Percentiles rank a stretch among this genome's conserved stretches.
These are phyloP conservation scores for Catostomus latipinnis DNA, from an alignment of 2,797 vertebrate species.

Conservation along the genomic window DNA sequence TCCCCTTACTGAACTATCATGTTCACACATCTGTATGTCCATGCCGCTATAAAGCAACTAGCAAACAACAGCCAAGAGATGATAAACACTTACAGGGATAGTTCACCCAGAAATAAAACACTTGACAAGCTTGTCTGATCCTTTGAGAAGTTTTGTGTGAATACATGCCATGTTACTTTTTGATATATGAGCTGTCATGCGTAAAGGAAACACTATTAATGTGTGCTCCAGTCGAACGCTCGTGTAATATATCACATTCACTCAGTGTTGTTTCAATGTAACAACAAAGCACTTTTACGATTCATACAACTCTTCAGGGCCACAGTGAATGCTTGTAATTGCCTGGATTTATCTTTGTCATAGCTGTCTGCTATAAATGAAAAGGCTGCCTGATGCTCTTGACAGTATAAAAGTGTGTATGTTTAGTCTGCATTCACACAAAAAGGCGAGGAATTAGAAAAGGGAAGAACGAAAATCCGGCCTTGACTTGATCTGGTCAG, in stretches of 20 bases:
- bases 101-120: not conserved
- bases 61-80: not conserved
- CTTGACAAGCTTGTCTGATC: conserved; percentile 4
- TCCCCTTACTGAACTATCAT: not conserved
- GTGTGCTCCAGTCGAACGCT: conserved; percentile 28
- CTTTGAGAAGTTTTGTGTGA: conserved; percentile 9
- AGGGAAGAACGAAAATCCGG: not conserved
- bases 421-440: conserved; percentile 4
- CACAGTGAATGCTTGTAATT: conserved; percentile 19
- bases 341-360: conserved; percentile 26
- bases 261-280: not conserved
- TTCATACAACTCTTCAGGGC: conserved; percentile 16
- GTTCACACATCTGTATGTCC: not conserved
- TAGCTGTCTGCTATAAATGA: conserved; percentile 3
- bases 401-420: not conserved
- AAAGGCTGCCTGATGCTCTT: not conserved
- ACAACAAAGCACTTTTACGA: conserved; percentile 28
- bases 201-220: conserved; percentile 30
- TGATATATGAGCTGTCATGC: conserved; percentile 27
- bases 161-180: conserved; percentile 16
- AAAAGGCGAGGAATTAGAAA: not conserved
- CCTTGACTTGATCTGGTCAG: conserved; percentile 10
- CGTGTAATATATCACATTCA: conserved; percentile 20
- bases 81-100: not conserved
- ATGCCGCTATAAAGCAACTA: conserved; percentile 9